phyloP scores from a whole-genome alignment of 2,797 vertebrate genomes.

The Pteropus rufus region DNA sequence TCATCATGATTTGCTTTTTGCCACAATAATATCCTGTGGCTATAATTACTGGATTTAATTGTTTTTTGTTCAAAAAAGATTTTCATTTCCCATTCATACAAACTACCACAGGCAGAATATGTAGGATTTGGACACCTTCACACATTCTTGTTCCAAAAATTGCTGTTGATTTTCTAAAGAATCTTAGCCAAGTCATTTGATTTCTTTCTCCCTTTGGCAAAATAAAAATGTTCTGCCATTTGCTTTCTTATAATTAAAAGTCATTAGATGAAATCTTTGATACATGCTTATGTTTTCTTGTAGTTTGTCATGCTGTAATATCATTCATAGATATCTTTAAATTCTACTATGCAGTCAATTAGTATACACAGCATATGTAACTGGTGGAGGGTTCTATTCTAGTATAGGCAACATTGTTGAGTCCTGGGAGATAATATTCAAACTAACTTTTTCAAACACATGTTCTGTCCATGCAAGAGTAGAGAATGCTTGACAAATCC shows the following conservation, averaged over 20 bases:
- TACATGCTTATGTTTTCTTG: neutral
- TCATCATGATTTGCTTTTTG: neutral
- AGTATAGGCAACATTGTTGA: neutral
- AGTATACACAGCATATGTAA: neutral
- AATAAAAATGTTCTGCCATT: neutral
- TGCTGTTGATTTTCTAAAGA: neutral
- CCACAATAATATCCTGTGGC: neutral
- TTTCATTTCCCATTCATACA: neutral
- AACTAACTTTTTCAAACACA: neutral
- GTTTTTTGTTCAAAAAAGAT: conserved; percentile 30
- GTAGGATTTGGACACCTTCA: neutral
- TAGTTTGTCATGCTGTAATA: neutral
- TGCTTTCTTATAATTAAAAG: neutral
- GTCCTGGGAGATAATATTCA: neutral
- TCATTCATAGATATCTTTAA: neutral
- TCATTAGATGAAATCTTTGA: neutral
- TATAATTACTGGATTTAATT: conserved; percentile 12
- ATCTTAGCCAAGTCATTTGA: neutral
- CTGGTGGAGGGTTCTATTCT: neutral
- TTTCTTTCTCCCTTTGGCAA: neutral
- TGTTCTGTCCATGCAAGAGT: neutral
- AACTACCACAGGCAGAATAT: neutral
- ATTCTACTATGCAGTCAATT: neutral
- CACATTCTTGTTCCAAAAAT: neutral
- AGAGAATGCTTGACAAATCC: neutral